Conservation (phyloP, 2,113 vertebrate species). For the Bungarus multicinctus region DNA sequence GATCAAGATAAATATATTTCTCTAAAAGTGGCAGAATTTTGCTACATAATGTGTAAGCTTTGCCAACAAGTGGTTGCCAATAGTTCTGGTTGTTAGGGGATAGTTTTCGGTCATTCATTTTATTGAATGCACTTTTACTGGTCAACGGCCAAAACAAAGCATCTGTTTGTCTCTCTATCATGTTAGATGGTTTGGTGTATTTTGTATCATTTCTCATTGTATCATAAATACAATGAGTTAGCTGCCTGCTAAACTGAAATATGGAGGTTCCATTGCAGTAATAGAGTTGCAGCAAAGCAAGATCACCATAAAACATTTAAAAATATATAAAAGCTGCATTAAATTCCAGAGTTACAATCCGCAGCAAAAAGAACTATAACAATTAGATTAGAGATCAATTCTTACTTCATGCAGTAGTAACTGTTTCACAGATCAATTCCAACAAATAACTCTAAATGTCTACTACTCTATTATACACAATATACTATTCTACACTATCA, state of each 20-base stretch:
- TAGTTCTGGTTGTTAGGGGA: background rate
- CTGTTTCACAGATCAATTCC: background rate
- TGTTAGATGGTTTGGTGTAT: background rate
- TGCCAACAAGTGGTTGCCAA: background rate
- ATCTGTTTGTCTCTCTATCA: background rate
- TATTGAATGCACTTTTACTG: background rate
- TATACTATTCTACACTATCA: background rate
- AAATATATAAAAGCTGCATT: background rate
- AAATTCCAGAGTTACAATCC: background rate
- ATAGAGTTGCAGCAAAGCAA: background rate
- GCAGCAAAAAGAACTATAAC: background rate
- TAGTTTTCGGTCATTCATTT: background rate
- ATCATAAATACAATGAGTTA: background rate
- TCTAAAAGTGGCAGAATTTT: too few species aligned
- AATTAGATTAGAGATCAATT: background rate
- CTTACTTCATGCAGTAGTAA: background rate
- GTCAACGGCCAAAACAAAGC: too few species aligned
- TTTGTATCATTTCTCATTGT: background rate
- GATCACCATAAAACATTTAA: background rate
- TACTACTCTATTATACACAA: background rate
- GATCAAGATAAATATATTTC: background rate
- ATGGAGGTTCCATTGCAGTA: background rate
- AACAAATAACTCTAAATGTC: background rate
- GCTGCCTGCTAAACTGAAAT: background rate
- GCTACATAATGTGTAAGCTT: background rate